phyloP scores from a whole-genome alignment of 2,888 invertebrate genomes.

The Lumbricus terrestris region DNA sequence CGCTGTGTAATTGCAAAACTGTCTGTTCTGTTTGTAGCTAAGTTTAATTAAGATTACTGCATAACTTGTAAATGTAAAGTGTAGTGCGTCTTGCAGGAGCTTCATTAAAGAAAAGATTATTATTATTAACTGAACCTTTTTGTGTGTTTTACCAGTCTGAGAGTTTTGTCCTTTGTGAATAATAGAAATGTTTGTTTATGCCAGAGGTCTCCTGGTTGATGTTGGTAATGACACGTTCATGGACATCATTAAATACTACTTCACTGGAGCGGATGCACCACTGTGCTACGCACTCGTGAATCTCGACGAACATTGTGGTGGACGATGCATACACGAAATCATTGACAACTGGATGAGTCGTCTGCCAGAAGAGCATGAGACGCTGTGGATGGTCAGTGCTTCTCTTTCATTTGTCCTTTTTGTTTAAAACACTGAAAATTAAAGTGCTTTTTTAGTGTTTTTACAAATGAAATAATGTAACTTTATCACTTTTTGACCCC shows the following conservation, averaged over 20 bases:
- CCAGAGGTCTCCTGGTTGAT: constrained; percentile 45
- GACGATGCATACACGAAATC: constrained; percentile 42
- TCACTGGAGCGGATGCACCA: constrained; percentile 49
- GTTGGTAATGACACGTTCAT: constrained; percentile 38
- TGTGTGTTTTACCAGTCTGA: not conserved
- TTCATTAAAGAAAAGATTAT: too few species aligned
- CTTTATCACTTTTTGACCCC: too few species aligned
- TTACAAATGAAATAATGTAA: too few species aligned
- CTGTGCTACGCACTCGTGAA: constrained; percentile 44
- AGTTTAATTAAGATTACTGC: too few species aligned
- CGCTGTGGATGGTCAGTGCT: constrained; percentile 52
- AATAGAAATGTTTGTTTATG: not conserved
- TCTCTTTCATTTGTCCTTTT: not conserved
- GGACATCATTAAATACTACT: constrained; percentile 43
- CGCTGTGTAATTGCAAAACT: too few species aligned
- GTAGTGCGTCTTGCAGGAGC: too few species aligned
- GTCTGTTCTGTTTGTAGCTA: too few species aligned
- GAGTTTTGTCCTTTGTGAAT: not conserved
- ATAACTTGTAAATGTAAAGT: too few species aligned
- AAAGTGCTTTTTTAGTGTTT: too few species aligned
- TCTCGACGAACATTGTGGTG: constrained; percentile 41
- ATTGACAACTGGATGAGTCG: constrained; percentile 48
- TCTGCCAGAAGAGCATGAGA: constrained; percentile 45
- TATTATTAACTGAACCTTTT: too few species aligned
- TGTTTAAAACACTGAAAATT: not conserved